phyloP scores from a whole-genome alignment of 2,888 invertebrate genomes.

The Ethmia dodecea region DNA sequence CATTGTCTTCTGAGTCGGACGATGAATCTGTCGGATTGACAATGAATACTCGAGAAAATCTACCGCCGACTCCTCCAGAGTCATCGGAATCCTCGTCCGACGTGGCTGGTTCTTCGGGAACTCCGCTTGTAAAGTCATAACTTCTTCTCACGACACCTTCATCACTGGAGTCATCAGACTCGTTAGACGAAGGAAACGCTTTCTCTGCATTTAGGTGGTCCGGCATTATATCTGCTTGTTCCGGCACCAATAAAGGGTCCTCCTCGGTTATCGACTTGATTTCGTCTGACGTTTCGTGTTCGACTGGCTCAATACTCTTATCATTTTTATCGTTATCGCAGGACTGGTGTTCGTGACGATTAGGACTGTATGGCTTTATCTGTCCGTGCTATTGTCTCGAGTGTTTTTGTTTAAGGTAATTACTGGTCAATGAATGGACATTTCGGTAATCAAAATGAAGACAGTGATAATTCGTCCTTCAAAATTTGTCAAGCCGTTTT shows the following conservation, averaged over 20 bases:
- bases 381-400: slow-evolving; percentile 55
- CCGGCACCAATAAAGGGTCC: slow-evolving; percentile 46
- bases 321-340: slow-evolving; percentile 62
- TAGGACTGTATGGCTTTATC: slow-evolving; percentile 69
- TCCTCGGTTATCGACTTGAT: slow-evolving; percentile 65
- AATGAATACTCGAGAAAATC: slow-evolving; percentile 82
- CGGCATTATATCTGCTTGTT: slow-evolving; percentile 55
- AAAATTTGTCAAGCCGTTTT: no score
- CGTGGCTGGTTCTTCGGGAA: slow-evolving; percentile 67
- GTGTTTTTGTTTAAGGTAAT: slow-evolving; percentile 48
- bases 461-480: no score
- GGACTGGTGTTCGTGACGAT: slow-evolving; percentile 43
- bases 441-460: no score
- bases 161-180: slow-evolving; percentile 67
- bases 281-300: slow-evolving; percentile 50
- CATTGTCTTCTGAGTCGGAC: slow-evolving; percentile 78
- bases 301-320: slow-evolving; percentile 55
- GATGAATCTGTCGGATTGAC: slow-evolving; percentile 81
- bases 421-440: no score
- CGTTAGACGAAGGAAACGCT: slow-evolving; percentile 74
- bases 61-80: slow-evolving; percentile 75
- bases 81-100: slow-evolving; percentile 70
- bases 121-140: slow-evolving; percentile 64
- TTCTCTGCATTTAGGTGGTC: slow-evolving; percentile 71
- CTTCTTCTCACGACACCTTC: slow-evolving; percentile 58